Conservation (phyloP, 1,140 invertebrate genomes). For the Macrocentrus cingulum region DNA sequence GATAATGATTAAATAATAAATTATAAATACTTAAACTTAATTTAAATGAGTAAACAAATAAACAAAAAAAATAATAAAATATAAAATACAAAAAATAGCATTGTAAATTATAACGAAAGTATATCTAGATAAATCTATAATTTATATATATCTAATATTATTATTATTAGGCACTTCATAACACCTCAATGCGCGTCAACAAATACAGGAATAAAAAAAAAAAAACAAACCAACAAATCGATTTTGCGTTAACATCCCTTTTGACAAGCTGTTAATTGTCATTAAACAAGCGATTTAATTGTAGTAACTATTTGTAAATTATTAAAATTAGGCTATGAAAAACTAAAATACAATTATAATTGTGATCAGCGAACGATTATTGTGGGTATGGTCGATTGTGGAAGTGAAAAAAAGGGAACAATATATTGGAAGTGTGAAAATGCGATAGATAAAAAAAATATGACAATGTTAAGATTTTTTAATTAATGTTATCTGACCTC, state of each 20-base stretch:
- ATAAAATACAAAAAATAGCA: conserved; percentile 5
- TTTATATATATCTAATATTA: not conserved
- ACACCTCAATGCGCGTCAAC: conserved; percentile 30
- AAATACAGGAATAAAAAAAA: not conserved
- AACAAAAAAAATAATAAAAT: conserved; percentile 14
- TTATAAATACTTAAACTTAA: too few species aligned
- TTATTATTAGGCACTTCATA: conserved; percentile 8
- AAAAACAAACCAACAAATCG: not conserved
- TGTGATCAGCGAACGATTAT: too few species aligned
- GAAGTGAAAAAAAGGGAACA: too few species aligned
- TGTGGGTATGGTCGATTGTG: too few species aligned
- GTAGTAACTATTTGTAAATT: conserved; percentile 10
- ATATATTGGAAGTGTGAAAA: too few species aligned
- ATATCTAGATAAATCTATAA: not conserved
- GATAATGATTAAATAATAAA: conserved; percentile 13
- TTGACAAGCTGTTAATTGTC: too few species aligned
- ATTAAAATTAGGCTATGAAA: too few species aligned
- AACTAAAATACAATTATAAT: too few species aligned
- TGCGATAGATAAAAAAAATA: too few species aligned
- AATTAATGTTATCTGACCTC: conserved; percentile 43
- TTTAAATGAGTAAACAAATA: too few species aligned
- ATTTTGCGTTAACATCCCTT: conserved; percentile 10
- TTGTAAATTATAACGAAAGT: conserved; percentile 1
- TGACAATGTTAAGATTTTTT: too few species aligned
- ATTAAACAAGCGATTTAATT: conserved; percentile 9